Evolutionary conservation across 2,888 invertebrate genomes (phyloP), one percentile per base, ranked within the genome.

Genomic region (Arctia plantaginis): DNA sequence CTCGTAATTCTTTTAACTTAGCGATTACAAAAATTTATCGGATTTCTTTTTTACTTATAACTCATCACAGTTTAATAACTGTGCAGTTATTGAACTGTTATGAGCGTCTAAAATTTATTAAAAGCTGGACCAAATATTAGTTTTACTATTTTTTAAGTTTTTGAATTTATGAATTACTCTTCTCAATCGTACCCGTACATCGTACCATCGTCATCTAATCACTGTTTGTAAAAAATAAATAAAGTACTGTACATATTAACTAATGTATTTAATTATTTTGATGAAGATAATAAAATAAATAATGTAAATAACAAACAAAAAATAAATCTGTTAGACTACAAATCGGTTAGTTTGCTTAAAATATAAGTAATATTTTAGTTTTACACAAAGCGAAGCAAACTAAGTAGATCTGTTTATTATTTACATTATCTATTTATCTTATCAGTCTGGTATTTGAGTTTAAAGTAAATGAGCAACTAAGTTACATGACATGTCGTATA

Each of bases 1-100:
- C 76, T 76, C 71, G 69, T 64, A 78, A 78, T 78, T 78, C 77
- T 76, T 77, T 74, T 69, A 80, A 75, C 69, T 72, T 72, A 74
- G 68, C 68, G 67, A 67, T 72, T 71, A n/a, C 62, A 65, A 47
- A 47, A 64, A 51, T 35, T n/a, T 20, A 13, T 33, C 12, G 20
- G 12, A 33, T 35, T 39, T 39, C 3, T 39, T 39, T 35, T n/a
- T 39, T 35, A 65, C 15, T 62, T 62, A 12, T 59, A 27, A 59
- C 62, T 30, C 7, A 62, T 62, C 27, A 3, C 30, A 33, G 20
- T 47, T 33, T 33, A 23, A 23, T 20, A 30, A 47, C 15, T 47
- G 30, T 41, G n/a, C 20, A 55, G 8, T n/a, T n/a, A 23, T 55
- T 23, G 6, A 3, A 10, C n/a, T 3, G 8, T 23, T 23, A 12